These are phyloP conservation scores for Saccopteryx leptura DNA, from an alignment of 2,113 vertebrate genomes.

Conservation along the genomic window DNA sequence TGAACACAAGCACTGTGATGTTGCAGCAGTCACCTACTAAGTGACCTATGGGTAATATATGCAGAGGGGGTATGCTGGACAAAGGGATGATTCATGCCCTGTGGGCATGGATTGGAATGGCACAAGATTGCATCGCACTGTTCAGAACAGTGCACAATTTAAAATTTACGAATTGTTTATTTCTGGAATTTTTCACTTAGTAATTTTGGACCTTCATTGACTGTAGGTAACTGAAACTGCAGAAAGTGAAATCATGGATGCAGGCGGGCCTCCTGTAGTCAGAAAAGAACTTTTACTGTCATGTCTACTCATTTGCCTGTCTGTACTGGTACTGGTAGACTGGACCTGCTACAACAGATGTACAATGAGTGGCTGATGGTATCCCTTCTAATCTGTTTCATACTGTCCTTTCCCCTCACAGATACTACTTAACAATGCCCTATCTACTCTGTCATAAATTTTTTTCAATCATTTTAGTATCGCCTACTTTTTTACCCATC, in stretches of 20 bases:
- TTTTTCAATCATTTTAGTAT: conserved; percentile 7
- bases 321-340: neutral
- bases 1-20: neutral
- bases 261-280: neutral
- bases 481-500: neutral
- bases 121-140: neutral
- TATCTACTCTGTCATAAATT: neutral
- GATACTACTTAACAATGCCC: neutral
- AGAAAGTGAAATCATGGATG: neutral
- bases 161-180: neutral
- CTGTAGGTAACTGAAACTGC: neutral
- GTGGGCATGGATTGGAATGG: neutral
- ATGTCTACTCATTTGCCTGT: neutral
- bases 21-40: neutral
- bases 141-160: neutral
- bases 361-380: neutral
- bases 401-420: neutral
- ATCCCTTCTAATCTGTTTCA: neutral
- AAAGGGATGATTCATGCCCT: neutral
- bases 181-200: neutral
- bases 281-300: neutral
- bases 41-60: neutral
- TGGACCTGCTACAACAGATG: neutral
- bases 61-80: neutral
- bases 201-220: neutral